These are phyloP conservation scores for Rhodinocichla rosea DNA, from an alignment of 2,113 vertebrate species.

Conservation along the genomic window DNA sequence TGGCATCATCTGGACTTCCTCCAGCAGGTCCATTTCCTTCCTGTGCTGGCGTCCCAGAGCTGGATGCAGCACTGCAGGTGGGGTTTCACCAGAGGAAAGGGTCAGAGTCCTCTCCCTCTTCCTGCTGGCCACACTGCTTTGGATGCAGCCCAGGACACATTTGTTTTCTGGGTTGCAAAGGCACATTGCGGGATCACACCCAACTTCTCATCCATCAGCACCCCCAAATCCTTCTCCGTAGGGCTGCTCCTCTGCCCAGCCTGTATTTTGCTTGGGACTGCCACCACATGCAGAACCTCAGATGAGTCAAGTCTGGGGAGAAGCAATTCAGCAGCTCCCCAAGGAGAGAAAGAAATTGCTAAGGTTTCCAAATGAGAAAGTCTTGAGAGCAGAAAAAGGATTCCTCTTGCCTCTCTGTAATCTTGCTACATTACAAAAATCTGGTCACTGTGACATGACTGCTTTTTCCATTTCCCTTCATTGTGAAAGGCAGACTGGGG, in stretches of 20 bases:
- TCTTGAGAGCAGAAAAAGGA: not conserved
- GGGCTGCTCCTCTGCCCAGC: not conserved
- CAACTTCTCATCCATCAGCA: not conserved
- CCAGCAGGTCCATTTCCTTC: not conserved
- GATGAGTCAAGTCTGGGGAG: not conserved
- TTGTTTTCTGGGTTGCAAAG: not conserved
- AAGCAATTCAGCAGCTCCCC: not conserved
- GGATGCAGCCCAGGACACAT: fast-evolving
- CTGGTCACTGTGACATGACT: not conserved
- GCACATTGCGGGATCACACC: not conserved
- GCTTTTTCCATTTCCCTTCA: not conserved
- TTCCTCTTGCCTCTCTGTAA: not conserved
- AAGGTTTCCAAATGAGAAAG: not conserved
- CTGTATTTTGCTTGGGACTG: not conserved
- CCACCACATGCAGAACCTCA: not conserved
- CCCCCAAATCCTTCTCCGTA: not conserved
- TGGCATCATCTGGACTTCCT: not conserved
- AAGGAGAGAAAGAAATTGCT: not conserved
- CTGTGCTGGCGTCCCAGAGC: not conserved
- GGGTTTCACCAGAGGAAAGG: not conserved
- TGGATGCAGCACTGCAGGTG: not conserved
- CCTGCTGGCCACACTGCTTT: not conserved
- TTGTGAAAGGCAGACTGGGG: not conserved
- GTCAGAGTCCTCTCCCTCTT: not conserved
- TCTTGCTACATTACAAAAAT: not conserved